A percentile compares a stretch with the other conserved stretches of the same genome.
Conservation (phyloP, 1,140 invertebrate genomes). For the Aphaenogaster ashmeadi region DNA sequence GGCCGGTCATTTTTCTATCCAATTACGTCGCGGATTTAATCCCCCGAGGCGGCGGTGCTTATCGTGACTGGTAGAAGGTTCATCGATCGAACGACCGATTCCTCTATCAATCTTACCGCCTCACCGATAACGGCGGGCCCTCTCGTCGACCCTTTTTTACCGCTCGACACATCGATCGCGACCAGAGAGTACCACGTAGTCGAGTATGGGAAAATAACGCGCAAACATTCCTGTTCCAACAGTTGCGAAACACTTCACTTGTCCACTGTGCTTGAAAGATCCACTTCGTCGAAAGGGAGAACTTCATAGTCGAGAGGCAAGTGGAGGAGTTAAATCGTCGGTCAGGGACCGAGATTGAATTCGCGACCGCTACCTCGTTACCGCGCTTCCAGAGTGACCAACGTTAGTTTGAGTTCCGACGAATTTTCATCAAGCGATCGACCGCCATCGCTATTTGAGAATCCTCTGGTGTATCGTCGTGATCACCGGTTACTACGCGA, state of each 20-base stretch:
- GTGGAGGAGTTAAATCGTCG: constrained; percentile 77
- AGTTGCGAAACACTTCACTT: constrained; percentile 18
- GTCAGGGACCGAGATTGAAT: constrained; percentile 78
- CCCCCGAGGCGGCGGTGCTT: constrained; percentile 60
- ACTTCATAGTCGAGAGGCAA: constrained; percentile 32
- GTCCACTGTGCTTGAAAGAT: constrained; percentile 18
- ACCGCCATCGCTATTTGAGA: constrained; percentile 24
- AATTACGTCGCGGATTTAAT: constrained; percentile 72
- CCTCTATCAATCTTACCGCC: constrained; percentile 69
- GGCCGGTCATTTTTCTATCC: constrained; percentile 61
- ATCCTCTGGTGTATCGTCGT: constrained; percentile 45
- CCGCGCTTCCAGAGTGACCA: constrained; percentile 57
- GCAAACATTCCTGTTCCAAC: constrained; percentile 47
- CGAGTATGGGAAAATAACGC: constrained; percentile 53
- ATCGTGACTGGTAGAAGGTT: constrained; percentile 29
- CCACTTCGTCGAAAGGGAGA: constrained; percentile 42
- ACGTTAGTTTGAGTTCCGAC: constrained; percentile 56
- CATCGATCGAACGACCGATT: constrained; percentile 51
- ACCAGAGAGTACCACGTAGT: background rate
- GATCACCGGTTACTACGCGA: constrained; percentile 51
- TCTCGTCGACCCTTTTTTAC: constrained; percentile 38
- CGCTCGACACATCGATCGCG: constrained; percentile 39
- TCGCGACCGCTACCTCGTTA: constrained; percentile 73
- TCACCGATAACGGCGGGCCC: constrained; percentile 8
- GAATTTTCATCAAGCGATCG: constrained; percentile 59